phyloP scores from a whole-genome alignment of 2,888 invertebrate genomes.

The Lycaena phlaeas region DNA sequence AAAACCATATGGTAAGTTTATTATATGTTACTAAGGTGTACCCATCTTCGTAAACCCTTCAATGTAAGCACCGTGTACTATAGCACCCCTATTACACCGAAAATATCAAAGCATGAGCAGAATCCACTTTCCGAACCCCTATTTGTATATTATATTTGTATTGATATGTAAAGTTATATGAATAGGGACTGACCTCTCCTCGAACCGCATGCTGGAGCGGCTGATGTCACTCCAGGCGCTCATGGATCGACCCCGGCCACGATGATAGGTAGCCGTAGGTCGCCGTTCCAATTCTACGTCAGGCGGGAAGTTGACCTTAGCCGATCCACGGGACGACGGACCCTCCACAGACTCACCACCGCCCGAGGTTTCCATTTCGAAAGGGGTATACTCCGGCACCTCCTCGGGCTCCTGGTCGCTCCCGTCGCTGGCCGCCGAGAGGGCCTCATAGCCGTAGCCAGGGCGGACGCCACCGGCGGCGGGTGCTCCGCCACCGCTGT shows the following conservation, averaged over 20 bases:
- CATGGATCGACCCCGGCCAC: constrained; percentile 81
- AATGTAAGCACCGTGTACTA: neutral
- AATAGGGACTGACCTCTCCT: constrained; percentile 76
- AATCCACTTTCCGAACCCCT: neutral
- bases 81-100: neutral
- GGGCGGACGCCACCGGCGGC: constrained; percentile 58
- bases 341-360: constrained; percentile 56
- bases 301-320: constrained; percentile 79
- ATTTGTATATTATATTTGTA: neutral
- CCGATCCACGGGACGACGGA: constrained; percentile 63
- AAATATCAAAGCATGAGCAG: constrained; percentile 2
- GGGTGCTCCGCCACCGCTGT: constrained; percentile 39
- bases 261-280: constrained; percentile 59
- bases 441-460: constrained; percentile 65
- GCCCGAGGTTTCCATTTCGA: constrained; percentile 60
- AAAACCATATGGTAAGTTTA: constrained; percentile 20
- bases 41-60: no score
- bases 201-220: constrained; percentile 85
- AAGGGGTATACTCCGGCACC: constrained; percentile 53
- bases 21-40: constrained; percentile 12
- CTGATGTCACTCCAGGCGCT: constrained; percentile 92
- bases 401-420: constrained; percentile 59
- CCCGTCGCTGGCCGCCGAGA: constrained; percentile 63
- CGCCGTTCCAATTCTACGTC: constrained; percentile 65
- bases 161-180: neutral